Evolutionary conservation across 2,113 vertebrate species (phyloP), one percentile per base, ranked within the genome.

Genomic region (Heptranchias perlo): DNA sequence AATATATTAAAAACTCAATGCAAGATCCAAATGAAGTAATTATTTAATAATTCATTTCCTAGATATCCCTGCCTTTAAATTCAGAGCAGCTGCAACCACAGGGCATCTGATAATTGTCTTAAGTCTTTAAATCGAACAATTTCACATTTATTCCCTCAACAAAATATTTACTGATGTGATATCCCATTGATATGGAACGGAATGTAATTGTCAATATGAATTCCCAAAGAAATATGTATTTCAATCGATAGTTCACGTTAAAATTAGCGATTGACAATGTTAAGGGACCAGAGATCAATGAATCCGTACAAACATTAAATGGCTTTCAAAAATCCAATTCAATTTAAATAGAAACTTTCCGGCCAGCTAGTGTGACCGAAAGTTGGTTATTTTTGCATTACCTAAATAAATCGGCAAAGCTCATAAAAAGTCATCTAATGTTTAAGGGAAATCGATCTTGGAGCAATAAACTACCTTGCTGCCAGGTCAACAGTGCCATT

Each of bases 301-400:
- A 82, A 91, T 91, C 28, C 31, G 61, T 91, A 28, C 11, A 91
- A 61, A n/a, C 11, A n/a, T 35, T 18, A 54, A 58, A 61, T 91
- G 87, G 87, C 28, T 91, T 58, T 61, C 52, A 35, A 91, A n/a
- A 91, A 35, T 91, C n/a, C 52, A 91, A 91, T 91, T 91, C 31
- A 13, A 4, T n/a, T 14, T 4, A 35, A 35, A 31, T 2, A 31
- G 54, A 91, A 58, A 91, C 28, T 58, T 58, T 82, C 3, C 16
- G 13, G 78, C 39, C 69, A 78, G 35, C 13, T 21, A 44, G 44
- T 82, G 16, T 6, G 78, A 82, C 39, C 3, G 78, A 47, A 82
- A 82, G 39, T 16, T 16, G 6, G 47, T 44, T 3, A 21, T 5
- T 44, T 82, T 44, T 82, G 78, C 78, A 82, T 44, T 44, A 18